Conservation (phyloP, 2,113 vertebrate species). For the Corydoras sp. region DNA sequence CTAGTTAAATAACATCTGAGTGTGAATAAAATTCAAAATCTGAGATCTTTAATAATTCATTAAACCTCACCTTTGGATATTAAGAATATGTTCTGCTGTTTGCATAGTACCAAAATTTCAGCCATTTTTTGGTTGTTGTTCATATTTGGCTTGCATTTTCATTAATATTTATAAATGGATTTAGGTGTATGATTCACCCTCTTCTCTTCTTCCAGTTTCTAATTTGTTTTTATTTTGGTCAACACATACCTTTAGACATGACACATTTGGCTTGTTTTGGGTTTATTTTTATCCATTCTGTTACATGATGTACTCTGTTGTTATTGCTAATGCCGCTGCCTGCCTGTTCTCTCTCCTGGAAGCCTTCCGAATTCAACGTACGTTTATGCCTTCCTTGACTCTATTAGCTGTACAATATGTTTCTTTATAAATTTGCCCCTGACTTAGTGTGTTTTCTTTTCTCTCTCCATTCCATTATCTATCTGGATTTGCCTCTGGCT, state of each 20-base stretch:
- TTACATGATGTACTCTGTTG: conserved; percentile 72
- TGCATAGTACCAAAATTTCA: conserved; percentile 50
- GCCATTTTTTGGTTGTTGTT: conserved; percentile 13
- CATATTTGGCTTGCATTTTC: conserved; percentile 24
- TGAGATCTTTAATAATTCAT: conserved; percentile 54
- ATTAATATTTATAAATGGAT: conserved; percentile 22
- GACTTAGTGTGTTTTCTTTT: no score
- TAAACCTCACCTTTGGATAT: conserved; percentile 15
- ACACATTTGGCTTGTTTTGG: conserved; percentile 39
- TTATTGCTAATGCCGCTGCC: conserved; percentile 69
- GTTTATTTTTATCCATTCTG: conserved; percentile 59
- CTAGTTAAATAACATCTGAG: no score
- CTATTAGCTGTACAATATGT: conserved; percentile 51
- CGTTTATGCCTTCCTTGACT: conserved; percentile 65
- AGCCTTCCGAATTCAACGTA: conserved; percentile 74
- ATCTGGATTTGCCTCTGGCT: no score
- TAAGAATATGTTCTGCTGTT: conserved; percentile 42
- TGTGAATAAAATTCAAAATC: neutral
- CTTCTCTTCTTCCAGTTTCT: conserved; percentile 3
- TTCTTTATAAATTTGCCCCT: no score
- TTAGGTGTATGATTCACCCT: conserved; percentile 23
- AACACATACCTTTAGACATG: conserved; percentile 29
- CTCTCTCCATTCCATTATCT: no score
- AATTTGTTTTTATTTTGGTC: conserved; percentile 24
- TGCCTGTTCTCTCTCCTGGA: conserved; percentile 62